Evolutionary conservation across 1,140 invertebrate genomes (phyloP).

Genomic region (Sesamia nonagrioides): DNA sequence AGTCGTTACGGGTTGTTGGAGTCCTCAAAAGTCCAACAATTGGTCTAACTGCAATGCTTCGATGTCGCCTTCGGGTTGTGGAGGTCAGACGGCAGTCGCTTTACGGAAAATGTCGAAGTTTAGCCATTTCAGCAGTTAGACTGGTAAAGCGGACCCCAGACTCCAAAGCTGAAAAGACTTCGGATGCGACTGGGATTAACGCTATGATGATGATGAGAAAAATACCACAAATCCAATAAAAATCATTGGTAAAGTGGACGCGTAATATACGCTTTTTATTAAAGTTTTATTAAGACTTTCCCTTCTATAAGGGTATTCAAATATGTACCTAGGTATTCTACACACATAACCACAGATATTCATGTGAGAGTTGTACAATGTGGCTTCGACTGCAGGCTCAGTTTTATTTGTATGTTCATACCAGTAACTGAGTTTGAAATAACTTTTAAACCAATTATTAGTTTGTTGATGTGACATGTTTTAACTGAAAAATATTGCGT

Average conservation of each 20-base stretch:
- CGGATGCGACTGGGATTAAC: too few species aligned
- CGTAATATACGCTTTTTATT: conserved; percentile 68
- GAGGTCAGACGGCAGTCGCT: too few species aligned
- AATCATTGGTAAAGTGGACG: conserved; percentile 55
- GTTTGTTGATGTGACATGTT: not conserved
- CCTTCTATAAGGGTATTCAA: conserved; percentile 67
- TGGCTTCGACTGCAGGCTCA: conserved; percentile 49
- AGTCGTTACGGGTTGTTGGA: too few species aligned
- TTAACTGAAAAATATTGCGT: not conserved
- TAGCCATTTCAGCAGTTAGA: too few species aligned
- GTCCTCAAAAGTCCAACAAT: too few species aligned
- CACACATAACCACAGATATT: conserved; percentile 60
- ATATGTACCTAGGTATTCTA: conserved; percentile 58
- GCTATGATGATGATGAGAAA: too few species aligned
- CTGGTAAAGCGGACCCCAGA: too few species aligned
- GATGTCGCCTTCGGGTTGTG: too few species aligned
- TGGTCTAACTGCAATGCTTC: too few species aligned
- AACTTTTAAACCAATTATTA: conserved; percentile 9
- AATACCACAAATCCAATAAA: conserved; percentile 48
- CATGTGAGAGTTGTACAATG: conserved; percentile 64
- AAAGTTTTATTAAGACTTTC: conserved; percentile 65
- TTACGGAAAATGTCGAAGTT: too few species aligned
- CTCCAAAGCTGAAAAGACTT: too few species aligned
- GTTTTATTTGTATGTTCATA: conserved; percentile 17
- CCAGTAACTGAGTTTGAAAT: conserved; percentile 3